Evolutionary conservation across 2,888 invertebrate genomes (phyloP).

Genomic region (Mythimna ferrago): DNA sequence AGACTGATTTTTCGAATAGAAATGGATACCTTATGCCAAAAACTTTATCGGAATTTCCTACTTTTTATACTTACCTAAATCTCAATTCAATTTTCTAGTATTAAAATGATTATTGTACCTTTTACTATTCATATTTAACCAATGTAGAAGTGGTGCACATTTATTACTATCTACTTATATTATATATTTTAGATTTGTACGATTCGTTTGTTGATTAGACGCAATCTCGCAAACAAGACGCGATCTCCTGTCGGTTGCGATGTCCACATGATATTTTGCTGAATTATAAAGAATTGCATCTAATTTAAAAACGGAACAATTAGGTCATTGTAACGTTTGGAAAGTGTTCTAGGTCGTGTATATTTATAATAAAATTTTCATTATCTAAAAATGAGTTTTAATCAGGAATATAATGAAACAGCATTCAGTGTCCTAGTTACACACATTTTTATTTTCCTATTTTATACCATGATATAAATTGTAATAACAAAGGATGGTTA

Average conservation of each 20-base stretch:
- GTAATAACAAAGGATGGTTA: constrained; percentile 89
- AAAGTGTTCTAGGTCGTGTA: constrained; percentile 77
- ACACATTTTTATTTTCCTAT: constrained; percentile 89
- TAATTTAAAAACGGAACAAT: constrained; percentile 57
- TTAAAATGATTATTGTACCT: constrained; percentile 57
- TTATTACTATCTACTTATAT: constrained; percentile 46
- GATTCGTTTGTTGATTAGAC: constrained; percentile 60
- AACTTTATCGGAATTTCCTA: constrained; percentile 69
- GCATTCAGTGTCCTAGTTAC: constrained; percentile 85
- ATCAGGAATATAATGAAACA: constrained; percentile 80
- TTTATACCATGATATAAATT: constrained; percentile 88
- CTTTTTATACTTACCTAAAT: constrained; percentile 66
- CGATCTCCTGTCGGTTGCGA: constrained; percentile 44
- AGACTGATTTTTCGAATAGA: constrained; percentile 87
- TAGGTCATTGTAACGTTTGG: constrained; percentile 70
- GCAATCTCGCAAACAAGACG: constrained; percentile 47
- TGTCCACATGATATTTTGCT: constrained; percentile 28
- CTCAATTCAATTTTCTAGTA: constrained; percentile 60
- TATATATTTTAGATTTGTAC: constrained; percentile 49
- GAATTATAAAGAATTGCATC: constrained; percentile 51
- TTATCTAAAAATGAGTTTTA: constrained; percentile 71
- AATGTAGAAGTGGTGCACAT: constrained; percentile 77
- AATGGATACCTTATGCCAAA: constrained; percentile 73
- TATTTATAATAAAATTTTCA: constrained; percentile 84
- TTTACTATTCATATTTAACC: constrained; percentile 68